Percentiles rank a stretch among this genome's conserved stretches.
These are phyloP conservation scores for Anhinga rufa DNA, from an alignment of 2,113 vertebrate genomes.

Conservation along the genomic window DNA sequence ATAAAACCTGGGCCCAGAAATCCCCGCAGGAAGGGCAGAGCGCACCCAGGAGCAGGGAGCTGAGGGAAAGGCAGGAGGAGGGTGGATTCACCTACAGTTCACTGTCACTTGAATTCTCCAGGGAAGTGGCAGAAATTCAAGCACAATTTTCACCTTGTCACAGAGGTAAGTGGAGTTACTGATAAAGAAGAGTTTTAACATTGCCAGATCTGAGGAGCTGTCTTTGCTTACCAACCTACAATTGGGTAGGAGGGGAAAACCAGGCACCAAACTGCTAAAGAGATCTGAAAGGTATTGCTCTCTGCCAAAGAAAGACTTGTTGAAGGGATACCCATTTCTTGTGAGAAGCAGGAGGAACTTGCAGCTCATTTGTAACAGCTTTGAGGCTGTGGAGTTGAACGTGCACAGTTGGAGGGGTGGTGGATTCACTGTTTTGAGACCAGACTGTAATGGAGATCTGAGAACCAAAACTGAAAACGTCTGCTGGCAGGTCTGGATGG, in stretches of 20 bases:
- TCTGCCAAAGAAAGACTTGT: neutral
- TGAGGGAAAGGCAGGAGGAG: neutral
- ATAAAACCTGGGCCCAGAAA: neutral
- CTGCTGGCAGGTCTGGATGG: slow-evolving; percentile 32
- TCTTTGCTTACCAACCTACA: neutral
- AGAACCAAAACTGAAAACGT: slow-evolving; percentile 56
- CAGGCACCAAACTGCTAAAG: neutral
- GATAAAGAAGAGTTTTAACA: neutral
- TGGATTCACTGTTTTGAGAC: neutral
- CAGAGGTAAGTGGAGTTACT: slow-evolving; percentile 8
- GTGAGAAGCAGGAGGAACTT: neutral
- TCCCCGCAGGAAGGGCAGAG: neutral
- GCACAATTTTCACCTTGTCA: neutral
- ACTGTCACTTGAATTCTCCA: neutral
- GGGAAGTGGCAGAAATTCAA: neutral
- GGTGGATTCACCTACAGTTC: neutral
- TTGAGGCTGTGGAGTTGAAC: neutral
- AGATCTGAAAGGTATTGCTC: neutral
- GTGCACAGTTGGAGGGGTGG: neutral
- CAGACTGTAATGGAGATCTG: slow-evolving; percentile 40
- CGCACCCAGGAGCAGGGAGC: neutral
- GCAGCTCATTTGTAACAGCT: neutral
- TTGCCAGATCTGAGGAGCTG: neutral
- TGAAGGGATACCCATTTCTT: neutral
- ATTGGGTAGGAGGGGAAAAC: neutral